Evolutionary conservation across 2,113 vertebrate species (phyloP).

Genomic region (Recurvirostra avosetta): DNA sequence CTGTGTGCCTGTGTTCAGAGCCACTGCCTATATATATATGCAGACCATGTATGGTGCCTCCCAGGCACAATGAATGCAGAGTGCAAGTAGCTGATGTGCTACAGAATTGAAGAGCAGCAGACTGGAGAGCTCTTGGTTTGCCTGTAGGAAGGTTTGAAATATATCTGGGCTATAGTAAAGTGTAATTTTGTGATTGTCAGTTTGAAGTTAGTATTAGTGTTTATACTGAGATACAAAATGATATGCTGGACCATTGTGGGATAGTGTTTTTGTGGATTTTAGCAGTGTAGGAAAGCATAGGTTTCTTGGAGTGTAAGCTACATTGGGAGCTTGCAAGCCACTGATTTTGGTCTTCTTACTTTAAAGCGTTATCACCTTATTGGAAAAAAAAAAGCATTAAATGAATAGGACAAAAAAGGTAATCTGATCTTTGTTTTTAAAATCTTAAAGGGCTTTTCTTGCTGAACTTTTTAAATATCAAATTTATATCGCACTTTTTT

Average conservation of each 20-base stretch:
- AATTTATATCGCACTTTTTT: neutral
- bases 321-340: neutral
- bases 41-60: neutral
- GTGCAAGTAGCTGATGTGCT: neutral
- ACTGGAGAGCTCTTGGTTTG: neutral
- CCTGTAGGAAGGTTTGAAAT: neutral
- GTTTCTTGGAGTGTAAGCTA: neutral
- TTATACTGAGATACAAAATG: neutral
- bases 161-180: neutral
- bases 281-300: neutral
- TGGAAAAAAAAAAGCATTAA: neutral
- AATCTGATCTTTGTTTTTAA: neutral
- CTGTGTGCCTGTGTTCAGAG: neutral
- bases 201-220: neutral
- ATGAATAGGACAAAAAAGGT: neutral
- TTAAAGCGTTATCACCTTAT: neutral
- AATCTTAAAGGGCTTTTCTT: neutral
- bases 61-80: neutral
- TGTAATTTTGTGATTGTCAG: neutral
- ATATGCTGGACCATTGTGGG: neutral
- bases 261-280: neutral
- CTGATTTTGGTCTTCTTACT: neutral
- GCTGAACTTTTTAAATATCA: neutral
- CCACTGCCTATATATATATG: neutral
- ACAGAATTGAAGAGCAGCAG: neutral